These are phyloP conservation scores for Mus minutoides DNA, from an alignment of 2,797 vertebrate species.

Conservation along the genomic window DNA sequence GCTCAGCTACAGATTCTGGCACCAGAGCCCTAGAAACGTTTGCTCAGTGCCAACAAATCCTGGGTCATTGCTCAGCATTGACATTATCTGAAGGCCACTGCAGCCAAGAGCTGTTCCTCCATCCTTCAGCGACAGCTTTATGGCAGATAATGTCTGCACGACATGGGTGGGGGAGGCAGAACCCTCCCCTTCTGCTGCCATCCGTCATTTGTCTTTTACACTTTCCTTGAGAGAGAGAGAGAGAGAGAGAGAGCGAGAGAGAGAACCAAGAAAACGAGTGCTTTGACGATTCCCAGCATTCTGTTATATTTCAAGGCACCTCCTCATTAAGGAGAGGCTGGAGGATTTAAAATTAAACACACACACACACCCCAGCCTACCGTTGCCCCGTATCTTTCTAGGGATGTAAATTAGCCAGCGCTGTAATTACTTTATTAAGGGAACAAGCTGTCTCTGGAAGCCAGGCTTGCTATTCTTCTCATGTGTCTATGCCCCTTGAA, in stretches of 20 bases:
- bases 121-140: slow-evolving; percentile 81
- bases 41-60: slow-evolving; percentile 64
- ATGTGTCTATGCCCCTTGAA: background rate
- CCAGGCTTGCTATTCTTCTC: background rate
- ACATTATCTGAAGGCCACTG: slow-evolving; percentile 80
- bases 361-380: background rate
- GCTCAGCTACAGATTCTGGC: slow-evolving; percentile 53
- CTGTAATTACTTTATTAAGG: slow-evolving; percentile 41
- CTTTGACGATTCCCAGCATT: slow-evolving; percentile 55
- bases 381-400: slow-evolving; percentile 65
- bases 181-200: slow-evolving; percentile 10
- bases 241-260: slow-evolving; percentile 16
- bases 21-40: background rate
- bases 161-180: background rate
- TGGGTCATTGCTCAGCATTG: slow-evolving; percentile 71
- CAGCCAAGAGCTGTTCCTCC: slow-evolving; percentile 73
- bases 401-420: slow-evolving; percentile 56
- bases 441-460: slow-evolving; percentile 18
- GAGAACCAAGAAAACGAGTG: slow-evolving; percentile 33
- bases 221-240: slow-evolving; percentile 40
- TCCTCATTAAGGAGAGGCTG: slow-evolving; percentile 62
- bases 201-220: slow-evolving; percentile 43
- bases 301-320: slow-evolving; percentile 41
- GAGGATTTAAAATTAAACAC: slow-evolving; percentile 72
- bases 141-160: slow-evolving; percentile 77